A percentile compares a stretch with the other conserved stretches of the same genome.
These are phyloP conservation scores for Erebia ligea DNA, from an alignment of 2,888 invertebrate species.

Conservation along the genomic window DNA sequence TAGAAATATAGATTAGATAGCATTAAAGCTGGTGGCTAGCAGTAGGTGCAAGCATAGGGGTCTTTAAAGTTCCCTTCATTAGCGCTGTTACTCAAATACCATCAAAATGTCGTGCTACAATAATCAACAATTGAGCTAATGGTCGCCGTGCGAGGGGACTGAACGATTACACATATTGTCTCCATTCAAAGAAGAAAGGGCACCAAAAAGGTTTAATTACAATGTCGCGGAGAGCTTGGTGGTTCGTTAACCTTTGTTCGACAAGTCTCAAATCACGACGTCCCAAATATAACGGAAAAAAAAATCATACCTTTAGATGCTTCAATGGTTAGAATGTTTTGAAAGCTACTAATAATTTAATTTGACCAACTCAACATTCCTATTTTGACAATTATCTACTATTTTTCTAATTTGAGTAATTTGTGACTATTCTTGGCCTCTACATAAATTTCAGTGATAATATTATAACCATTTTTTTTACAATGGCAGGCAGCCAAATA, in stretches of 20 bases:
- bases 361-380: no score
- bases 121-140: conserved; percentile 63
- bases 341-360: no score
- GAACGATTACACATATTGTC: conserved; percentile 64
- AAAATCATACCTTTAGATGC: no score
- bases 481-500: no score
- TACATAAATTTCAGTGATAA: no score
- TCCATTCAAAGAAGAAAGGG: conserved; percentile 62
- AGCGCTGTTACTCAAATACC: conserved; percentile 12
- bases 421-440: no score
- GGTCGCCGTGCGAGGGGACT: conserved; percentile 53
- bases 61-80: background rate
- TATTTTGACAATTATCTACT: no score
- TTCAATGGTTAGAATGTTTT: no score
- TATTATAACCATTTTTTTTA: no score
- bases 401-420: no score
- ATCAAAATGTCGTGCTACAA: conserved; percentile 32
- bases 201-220: conserved; percentile 68
- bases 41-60: background rate
- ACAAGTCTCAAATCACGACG: conserved; percentile 15
- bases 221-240: conserved; percentile 54
- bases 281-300: conserved; percentile 6
- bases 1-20: no score
- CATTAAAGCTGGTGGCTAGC: no score
- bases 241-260: conserved; percentile 53